These are phyloP conservation scores for Limnephilus marmoratus DNA, from an alignment of 2,888 invertebrate genomes.

Conservation along the genomic window DNA sequence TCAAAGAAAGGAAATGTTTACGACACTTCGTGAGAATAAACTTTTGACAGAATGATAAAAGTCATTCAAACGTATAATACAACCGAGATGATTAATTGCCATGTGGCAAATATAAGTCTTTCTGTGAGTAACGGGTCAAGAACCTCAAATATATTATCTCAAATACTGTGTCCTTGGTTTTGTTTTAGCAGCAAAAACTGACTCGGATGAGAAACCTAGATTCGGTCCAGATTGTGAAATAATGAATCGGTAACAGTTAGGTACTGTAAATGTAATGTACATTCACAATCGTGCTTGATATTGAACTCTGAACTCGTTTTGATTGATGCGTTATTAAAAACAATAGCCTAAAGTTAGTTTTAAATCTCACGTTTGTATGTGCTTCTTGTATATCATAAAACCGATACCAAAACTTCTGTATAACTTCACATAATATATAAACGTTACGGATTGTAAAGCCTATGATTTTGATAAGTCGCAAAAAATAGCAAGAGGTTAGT, in stretches of 20 bases:
- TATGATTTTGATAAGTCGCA: too few species aligned
- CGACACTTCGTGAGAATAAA: neutral
- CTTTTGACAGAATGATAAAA: neutral
- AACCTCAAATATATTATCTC: neutral
- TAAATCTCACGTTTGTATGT: too few species aligned
- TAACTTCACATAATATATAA: neutral
- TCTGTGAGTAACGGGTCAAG: neutral
- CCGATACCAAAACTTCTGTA: too few species aligned
- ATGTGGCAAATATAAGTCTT: neutral
- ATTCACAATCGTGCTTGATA: neutral
- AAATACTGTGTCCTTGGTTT: neutral
- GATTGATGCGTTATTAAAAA: neutral
- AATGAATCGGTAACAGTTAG: neutral
- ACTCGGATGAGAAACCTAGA: neutral
- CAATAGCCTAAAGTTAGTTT: neutral
- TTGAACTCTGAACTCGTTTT: neutral
- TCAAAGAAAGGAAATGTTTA: neutral
- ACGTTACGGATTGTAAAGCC: too few species aligned
- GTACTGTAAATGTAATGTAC: neutral
- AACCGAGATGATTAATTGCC: neutral
- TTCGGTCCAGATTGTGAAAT: neutral
- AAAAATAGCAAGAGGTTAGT: too few species aligned
- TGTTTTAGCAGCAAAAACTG: neutral
- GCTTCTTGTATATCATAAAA: too few species aligned
- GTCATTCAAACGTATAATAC: neutral